phyloP scores from a whole-genome alignment of 2,797 vertebrate genomes.

The Eulemur coronatus region DNA sequence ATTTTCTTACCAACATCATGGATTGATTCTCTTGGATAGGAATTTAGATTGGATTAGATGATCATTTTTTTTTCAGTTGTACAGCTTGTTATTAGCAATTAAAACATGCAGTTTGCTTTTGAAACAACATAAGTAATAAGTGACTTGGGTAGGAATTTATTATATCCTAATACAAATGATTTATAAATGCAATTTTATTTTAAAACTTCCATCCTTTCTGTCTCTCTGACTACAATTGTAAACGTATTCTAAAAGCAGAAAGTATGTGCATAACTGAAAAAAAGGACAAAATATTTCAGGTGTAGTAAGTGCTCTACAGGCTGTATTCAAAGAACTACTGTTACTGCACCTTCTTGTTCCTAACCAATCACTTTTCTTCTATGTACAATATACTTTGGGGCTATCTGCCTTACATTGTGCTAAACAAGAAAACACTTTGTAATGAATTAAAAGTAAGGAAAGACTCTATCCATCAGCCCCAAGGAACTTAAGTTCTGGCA shows the following conservation, averaged over 20 bases:
- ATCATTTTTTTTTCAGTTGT: not conserved
- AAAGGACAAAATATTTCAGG: not conserved
- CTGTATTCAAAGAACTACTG: not conserved
- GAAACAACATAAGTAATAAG: not conserved
- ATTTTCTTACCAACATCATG: slow-evolving; percentile 29
- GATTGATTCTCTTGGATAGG: slow-evolving; percentile 55
- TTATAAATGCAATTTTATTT: slow-evolving; percentile 38
- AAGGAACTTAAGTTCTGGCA: not conserved
- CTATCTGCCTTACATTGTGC: not conserved
- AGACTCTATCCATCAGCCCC: not conserved
- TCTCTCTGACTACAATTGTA: not conserved
- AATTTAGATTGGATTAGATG: slow-evolving; percentile 34
- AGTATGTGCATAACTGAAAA: not conserved
- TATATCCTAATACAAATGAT: slow-evolving; percentile 9
- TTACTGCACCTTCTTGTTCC: not conserved
- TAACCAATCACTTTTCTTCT: not conserved
- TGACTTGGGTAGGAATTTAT: not conserved
- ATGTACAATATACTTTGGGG: not conserved
- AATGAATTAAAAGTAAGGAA: not conserved
- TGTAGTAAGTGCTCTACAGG: not conserved
- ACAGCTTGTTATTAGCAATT: slow-evolving; percentile 29
- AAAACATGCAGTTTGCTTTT: slow-evolving; percentile 36
- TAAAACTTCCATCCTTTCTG: not conserved
- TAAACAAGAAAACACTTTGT: slow-evolving; percentile 15
- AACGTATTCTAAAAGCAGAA: slow-evolving; percentile 14